These are phyloP conservation scores for Thermophis baileyi DNA, from an alignment of 2,113 vertebrate genomes.

Conservation along the genomic window DNA sequence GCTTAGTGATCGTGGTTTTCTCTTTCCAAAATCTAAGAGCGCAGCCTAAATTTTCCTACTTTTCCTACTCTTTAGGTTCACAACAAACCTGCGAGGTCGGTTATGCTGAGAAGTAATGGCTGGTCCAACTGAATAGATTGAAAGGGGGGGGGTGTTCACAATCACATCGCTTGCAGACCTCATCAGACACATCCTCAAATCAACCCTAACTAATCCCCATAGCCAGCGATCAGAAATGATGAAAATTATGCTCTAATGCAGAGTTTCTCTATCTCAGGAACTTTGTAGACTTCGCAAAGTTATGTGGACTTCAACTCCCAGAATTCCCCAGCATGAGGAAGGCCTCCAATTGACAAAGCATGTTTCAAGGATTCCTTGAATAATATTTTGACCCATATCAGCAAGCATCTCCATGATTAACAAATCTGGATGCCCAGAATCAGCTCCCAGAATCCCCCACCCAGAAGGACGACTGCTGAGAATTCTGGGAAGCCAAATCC, in stretches of 20 bases:
- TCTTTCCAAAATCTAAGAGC: background rate
- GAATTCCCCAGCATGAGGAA: background rate
- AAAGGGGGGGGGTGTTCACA: background rate
- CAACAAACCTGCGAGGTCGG: background rate
- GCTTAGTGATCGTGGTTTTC: background rate
- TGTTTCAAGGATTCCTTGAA: background rate
- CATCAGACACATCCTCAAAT: background rate
- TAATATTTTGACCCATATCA: background rate
- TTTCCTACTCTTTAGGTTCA: background rate
- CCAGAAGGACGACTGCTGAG: background rate
- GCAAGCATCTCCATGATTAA: background rate
- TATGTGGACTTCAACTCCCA: background rate
- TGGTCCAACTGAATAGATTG: background rate
- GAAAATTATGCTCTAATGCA: background rate
- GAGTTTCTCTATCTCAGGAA: background rate
- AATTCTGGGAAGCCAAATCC: background rate
- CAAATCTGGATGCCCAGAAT: background rate
- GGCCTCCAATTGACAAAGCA: background rate
- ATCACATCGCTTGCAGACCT: background rate
- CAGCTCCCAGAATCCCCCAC: background rate
- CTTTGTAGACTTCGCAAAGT: background rate
- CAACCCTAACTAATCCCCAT: background rate
- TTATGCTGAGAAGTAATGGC: background rate
- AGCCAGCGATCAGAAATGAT: background rate
- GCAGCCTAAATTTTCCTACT: background rate